Percentiles rank a stretch among this genome's conserved stretches.
Evolutionary conservation across 2,888 invertebrate species (phyloP).

Genomic region (Diaprepes abbreviatus): DNA sequence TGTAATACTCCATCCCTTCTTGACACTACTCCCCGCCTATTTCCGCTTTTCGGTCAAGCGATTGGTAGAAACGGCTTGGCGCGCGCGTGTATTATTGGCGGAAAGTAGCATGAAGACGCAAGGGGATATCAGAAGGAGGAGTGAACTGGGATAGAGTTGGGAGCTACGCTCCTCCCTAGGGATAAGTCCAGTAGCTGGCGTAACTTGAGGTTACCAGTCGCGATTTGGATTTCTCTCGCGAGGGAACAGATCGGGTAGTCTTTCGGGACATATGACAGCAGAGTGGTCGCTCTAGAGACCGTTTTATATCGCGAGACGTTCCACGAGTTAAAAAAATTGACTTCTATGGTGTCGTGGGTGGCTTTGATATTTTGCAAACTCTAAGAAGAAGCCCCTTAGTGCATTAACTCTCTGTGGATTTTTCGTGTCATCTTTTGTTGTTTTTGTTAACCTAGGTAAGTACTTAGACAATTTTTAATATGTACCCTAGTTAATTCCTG

Average conservation of each 20-base stretch:
- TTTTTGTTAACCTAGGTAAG: constrained; percentile 47
- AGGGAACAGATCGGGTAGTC: constrained; percentile 51
- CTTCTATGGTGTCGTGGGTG: constrained; percentile 39
- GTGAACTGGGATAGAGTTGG: constrained; percentile 58
- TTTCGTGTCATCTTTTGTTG: constrained; percentile 14
- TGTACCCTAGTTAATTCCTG: too few relatives aligned
- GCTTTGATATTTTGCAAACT: constrained; percentile 16
- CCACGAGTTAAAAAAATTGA: constrained; percentile 37
- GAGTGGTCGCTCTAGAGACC: constrained; percentile 47
- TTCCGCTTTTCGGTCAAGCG: constrained; percentile 64
- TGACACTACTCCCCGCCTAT: constrained; percentile 57
- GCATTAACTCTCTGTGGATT: constrained; percentile 27
- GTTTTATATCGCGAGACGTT: constrained; percentile 44
- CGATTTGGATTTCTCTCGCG: constrained; percentile 62
- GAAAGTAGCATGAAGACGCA: constrained; percentile 18
- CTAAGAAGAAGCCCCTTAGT: constrained; percentile 22
- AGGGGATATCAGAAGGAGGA: constrained; percentile 49
- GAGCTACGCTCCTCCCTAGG: constrained; percentile 70
- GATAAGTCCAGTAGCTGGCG: constrained; percentile 62
- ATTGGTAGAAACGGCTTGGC: constrained; percentile 37
- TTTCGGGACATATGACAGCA: constrained; percentile 62
- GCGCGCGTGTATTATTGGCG: constrained; percentile 31
- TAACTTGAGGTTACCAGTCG: constrained; percentile 65
- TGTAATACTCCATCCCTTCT: constrained; percentile 50
- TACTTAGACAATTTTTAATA: too few relatives aligned